These are phyloP conservation scores for Calonectris borealis DNA, from an alignment of 2,113 vertebrate genomes.

Conservation along the genomic window DNA sequence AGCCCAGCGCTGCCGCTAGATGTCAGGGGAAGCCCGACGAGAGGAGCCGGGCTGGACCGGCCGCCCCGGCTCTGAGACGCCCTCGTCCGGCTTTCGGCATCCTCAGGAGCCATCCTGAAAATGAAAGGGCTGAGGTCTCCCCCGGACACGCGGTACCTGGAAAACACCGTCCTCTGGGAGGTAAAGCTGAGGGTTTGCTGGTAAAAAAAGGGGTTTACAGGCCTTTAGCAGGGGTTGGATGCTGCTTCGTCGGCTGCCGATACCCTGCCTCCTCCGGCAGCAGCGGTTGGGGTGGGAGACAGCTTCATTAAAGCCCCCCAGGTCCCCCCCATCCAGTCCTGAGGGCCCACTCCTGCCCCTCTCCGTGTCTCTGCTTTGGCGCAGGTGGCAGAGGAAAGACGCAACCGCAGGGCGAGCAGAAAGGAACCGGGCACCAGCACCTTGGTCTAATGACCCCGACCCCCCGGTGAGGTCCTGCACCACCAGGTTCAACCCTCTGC, in stretches of 20 bases:
- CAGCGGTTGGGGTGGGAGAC: neutral
- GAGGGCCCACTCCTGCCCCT: neutral
- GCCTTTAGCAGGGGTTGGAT: neutral
- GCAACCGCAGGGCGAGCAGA: accelerated
- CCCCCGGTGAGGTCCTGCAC: accelerated
- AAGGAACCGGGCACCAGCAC: neutral
- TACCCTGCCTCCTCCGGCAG: neutral
- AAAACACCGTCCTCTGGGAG: constrained; percentile 83
- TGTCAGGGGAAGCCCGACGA: constrained; percentile 51
- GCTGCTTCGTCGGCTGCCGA: neutral
- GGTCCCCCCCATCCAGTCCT: accelerated
- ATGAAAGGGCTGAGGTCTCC: constrained; percentile 71
- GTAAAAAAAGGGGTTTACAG: accelerated
- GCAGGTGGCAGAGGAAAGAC: neutral
- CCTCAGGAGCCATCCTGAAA: constrained; percentile 82
- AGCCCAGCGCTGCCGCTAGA: constrained; percentile 39
- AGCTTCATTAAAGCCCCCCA: neutral
- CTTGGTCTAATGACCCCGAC: neutral
- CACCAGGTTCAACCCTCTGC: neutral
- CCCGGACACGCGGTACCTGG: constrained; percentile 68
- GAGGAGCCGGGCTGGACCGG: neutral
- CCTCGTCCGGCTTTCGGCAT: neutral
- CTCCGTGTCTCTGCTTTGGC: accelerated
- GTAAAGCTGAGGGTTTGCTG: constrained; percentile 55
- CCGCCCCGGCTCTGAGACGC: neutral